A percentile compares a stretch with the other conserved stretches of the same genome.
These are phyloP conservation scores for Myioborus melanocephalus DNA, from an alignment of 2,797 vertebrate species.

Conservation along the genomic window DNA sequence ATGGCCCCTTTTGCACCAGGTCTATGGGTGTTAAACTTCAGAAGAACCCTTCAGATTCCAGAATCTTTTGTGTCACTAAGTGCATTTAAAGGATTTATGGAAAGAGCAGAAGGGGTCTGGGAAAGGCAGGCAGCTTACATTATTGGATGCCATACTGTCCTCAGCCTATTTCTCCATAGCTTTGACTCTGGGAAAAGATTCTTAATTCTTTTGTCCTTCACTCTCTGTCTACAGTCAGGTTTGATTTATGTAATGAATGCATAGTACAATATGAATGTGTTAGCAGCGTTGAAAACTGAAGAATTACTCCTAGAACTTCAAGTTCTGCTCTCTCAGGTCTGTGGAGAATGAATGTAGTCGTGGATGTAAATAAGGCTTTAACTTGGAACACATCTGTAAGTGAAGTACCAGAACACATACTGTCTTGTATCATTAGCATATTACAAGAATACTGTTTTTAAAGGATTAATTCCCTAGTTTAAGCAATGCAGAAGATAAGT, in stretches of 20 bases:
- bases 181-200: not conserved
- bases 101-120: not conserved
- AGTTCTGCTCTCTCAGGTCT: not conserved
- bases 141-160: not conserved
- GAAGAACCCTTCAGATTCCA: not conserved
- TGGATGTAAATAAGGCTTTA: not conserved
- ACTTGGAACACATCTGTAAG: not conserved
- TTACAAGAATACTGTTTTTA: not conserved
- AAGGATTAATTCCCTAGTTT: not conserved
- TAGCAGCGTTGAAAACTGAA: not conserved
- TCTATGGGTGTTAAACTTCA: not conserved
- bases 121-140: not conserved
- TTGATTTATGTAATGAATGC: not conserved
- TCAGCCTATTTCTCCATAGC: not conserved
- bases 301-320: not conserved
- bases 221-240: not conserved
- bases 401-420: not conserved
- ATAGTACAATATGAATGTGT: not conserved
- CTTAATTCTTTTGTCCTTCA: not conserved
- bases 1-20: not conserved
- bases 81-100: not conserved
- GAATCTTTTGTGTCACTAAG: not conserved
- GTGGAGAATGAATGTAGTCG: not conserved
- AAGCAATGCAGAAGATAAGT: not conserved
- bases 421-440: not conserved